Percentiles rank a stretch among this genome's conserved stretches.
phyloP scores from a whole-genome alignment of 1,140 invertebrate genomes.

The Drosophila equinoxialis region DNA sequence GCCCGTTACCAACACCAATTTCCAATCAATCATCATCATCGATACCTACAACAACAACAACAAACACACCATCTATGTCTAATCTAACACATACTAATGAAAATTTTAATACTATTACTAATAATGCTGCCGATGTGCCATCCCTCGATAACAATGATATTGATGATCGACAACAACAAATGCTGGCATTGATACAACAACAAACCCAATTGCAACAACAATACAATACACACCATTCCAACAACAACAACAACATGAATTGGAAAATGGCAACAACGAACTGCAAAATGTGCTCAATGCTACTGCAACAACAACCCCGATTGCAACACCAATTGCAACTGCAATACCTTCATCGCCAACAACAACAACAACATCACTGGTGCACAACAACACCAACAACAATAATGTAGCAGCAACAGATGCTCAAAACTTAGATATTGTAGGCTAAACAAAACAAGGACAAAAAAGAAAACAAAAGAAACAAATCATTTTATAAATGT shows the following conservation, averaged over 20 bases:
- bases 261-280: slow-evolving; percentile 46
- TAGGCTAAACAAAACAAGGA: slow-evolving; percentile 65
- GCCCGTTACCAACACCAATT: slow-evolving; percentile 22
- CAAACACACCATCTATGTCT: slow-evolving; percentile 42
- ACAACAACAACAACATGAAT: slow-evolving; percentile 32
- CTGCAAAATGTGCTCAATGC: slow-evolving; percentile 35
- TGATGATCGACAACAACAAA: slow-evolving; percentile 75
- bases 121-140: slow-evolving; percentile 69
- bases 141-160: slow-evolving; percentile 36
- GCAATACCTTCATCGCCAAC: slow-evolving; percentile 50
- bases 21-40: slow-evolving; percentile 19
- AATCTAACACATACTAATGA: slow-evolving; percentile 80
- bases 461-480: slow-evolving; percentile 19
- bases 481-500: slow-evolving; percentile 69
- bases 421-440: slow-evolving; percentile 83
- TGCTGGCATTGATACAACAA: slow-evolving; percentile 75
- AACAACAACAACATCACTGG: slow-evolving; percentile 50
- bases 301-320: slow-evolving; percentile 37
- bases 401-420: slow-evolving; percentile 75
- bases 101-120: slow-evolving; percentile 79
- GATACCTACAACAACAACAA: slow-evolving; percentile 35
- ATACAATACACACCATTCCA: slow-evolving; percentile 65
- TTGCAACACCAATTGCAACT: slow-evolving; percentile 28
- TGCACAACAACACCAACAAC: slow-evolving; percentile 49
- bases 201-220: slow-evolving; percentile 80